These are phyloP conservation scores for Vombatus ursinus DNA, from an alignment of 2,113 vertebrate genomes.

Conservation along the genomic window DNA sequence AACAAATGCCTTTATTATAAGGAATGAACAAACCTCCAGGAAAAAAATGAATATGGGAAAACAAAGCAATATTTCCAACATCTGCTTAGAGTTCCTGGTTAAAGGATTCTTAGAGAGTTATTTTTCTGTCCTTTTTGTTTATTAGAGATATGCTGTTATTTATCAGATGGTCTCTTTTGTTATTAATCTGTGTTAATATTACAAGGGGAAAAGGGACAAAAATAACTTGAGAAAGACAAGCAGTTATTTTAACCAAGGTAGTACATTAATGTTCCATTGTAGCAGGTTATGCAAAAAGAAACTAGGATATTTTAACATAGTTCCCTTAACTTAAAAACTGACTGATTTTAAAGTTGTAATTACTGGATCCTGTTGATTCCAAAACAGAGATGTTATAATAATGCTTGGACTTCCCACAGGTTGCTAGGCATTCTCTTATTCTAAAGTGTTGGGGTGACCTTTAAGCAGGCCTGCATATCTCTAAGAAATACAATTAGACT, in stretches of 20 bases:
- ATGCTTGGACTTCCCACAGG: conserved; percentile 34
- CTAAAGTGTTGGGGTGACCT: conserved; percentile 50
- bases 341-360: conserved; percentile 20
- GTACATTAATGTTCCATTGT: not conserved
- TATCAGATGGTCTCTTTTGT: conserved; percentile 52
- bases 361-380: conserved; percentile 5
- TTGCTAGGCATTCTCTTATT: conserved; percentile 57
- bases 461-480: conserved; percentile 50
- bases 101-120: conserved; percentile 53
- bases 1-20: conserved; percentile 76
- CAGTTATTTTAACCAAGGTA: not conserved
- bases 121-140: not conserved
- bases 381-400: conserved; percentile 21
- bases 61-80: conserved; percentile 60
- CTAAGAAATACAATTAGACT: conserved; percentile 44
- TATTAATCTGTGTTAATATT: conserved; percentile 39
- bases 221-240: not conserved
- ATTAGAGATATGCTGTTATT: conserved; percentile 12
- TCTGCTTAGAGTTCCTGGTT: conserved; percentile 54
- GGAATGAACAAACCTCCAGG: conserved; percentile 61
- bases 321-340: conserved; percentile 1
- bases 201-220: not conserved
- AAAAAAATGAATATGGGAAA: conserved; percentile 67
- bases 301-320: not conserved
- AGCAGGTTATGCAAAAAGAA: conserved; percentile 12